Conservation (phyloP, 2,888 invertebrate species). For the Andrena camellia region DNA sequence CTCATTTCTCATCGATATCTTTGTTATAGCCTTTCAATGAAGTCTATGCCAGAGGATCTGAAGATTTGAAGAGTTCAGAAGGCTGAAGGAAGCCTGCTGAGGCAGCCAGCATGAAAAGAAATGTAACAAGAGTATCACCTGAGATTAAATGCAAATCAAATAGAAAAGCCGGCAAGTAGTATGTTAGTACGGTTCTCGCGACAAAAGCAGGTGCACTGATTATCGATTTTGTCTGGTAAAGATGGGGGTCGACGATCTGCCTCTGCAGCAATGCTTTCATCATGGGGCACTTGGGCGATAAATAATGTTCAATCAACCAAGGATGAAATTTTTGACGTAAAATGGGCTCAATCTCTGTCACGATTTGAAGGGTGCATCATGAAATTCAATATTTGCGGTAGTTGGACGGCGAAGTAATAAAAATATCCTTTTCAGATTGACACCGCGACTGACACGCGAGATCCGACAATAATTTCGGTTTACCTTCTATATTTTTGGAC, state of each 20-base stretch:
- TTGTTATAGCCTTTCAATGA: too few relatives aligned
- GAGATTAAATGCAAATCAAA: not conserved
- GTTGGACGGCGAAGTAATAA: not conserved
- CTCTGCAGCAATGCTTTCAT: slow-evolving; percentile 1
- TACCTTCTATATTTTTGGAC: not conserved
- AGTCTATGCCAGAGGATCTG: too few relatives aligned
- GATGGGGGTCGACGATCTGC: not conserved
- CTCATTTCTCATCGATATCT: too few relatives aligned
- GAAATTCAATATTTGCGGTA: slow-evolving; percentile 5
- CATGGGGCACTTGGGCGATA: slow-evolving; percentile 15
- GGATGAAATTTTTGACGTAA: slow-evolving; percentile 13
- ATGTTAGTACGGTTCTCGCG: slow-evolving; percentile 1
- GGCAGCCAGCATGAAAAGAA: too few relatives aligned
- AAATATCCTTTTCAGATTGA: slow-evolving; percentile 18
- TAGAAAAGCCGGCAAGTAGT: not conserved
- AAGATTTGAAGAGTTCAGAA: too few relatives aligned
- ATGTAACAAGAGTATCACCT: not conserved
- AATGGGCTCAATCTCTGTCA: slow-evolving; percentile 41
- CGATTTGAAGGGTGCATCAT: not conserved
- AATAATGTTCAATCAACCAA: slow-evolving; percentile 36
- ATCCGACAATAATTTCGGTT: not conserved
- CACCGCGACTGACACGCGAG: slow-evolving; percentile 10
- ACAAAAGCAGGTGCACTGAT: slow-evolving; percentile 7
- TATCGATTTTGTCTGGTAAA: slow-evolving; percentile 29
- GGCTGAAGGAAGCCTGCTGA: too few relatives aligned